These are phyloP conservation scores for Lasiurus cinereus DNA, from an alignment of 2,113 vertebrate genomes.

Conservation along the genomic window DNA sequence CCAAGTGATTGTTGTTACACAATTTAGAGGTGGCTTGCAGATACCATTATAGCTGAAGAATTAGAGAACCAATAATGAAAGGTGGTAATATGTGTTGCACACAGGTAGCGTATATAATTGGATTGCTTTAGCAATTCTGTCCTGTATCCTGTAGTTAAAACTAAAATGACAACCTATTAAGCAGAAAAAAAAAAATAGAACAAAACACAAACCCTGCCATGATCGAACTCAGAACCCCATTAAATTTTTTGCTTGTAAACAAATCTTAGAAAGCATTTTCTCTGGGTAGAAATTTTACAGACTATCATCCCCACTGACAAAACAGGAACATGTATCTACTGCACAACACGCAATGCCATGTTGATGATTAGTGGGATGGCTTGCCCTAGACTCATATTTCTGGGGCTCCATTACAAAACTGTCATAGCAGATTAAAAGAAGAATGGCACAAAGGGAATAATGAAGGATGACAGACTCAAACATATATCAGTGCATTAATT, in stretches of 20 bases:
- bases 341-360: constrained; percentile 81
- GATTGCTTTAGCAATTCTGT: constrained; percentile 81
- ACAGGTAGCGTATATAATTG: constrained; percentile 51
- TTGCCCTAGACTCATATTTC: constrained; percentile 88
- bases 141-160: constrained; percentile 83
- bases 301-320: constrained; percentile 59
- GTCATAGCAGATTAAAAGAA: constrained; percentile 68
- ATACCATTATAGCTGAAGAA: constrained; percentile 15
- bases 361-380: constrained; percentile 83
- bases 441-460: constrained; percentile 73
- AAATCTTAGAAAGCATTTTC: constrained; percentile 86
- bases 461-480: constrained; percentile 77
- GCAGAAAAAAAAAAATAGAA: constrained; percentile 62
- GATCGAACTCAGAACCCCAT: constrained; percentile 85
- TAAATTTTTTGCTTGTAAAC: constrained; percentile 87
- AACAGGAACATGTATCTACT: constrained; percentile 76
- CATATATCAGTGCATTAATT: constrained; percentile 76
- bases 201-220: constrained; percentile 61
- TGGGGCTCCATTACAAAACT: constrained; percentile 78
- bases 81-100: constrained; percentile 62
- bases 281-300: constrained; percentile 81
- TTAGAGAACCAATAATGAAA: constrained; percentile 64
- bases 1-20: background rate
- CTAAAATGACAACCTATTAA: constrained; percentile 84
- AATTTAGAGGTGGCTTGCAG: background rate